Conservation (phyloP, 2,113 vertebrate species). For the Mesembrinibis cayennensis region DNA sequence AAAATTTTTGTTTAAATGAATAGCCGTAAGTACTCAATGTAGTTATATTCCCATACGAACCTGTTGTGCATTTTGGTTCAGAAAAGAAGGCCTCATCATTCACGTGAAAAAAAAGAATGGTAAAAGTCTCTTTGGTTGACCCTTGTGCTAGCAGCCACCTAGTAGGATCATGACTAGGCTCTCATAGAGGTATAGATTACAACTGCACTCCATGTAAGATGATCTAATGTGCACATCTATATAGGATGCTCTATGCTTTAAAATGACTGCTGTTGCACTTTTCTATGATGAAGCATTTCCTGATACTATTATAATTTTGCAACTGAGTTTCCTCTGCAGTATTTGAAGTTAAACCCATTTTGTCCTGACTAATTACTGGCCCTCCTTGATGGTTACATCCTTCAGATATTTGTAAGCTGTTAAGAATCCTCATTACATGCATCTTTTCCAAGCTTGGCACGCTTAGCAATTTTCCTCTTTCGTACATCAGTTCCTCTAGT, state of each 20-base stretch:
- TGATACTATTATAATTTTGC: background rate
- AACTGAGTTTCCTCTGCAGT: background rate
- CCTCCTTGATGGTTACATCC: background rate
- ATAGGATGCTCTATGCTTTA: background rate
- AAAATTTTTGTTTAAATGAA: background rate
- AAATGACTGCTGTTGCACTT: background rate
- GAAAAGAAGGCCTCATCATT: background rate
- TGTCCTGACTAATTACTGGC: background rate
- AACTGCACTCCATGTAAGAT: background rate
- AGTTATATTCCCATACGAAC: background rate
- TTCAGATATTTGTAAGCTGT: background rate
- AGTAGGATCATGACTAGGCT: background rate
- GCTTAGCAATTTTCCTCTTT: background rate
- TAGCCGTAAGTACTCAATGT: background rate
- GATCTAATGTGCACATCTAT: background rate
- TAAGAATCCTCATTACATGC: background rate
- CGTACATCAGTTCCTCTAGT: background rate
- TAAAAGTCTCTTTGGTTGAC: background rate
- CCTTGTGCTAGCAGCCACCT: background rate
- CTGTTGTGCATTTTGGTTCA: background rate
- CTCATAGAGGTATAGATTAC: background rate
- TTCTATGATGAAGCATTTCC: background rate
- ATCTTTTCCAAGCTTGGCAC: background rate
- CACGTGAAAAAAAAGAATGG: background rate
- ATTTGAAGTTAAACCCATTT: background rate